phyloP scores from a whole-genome alignment of 2,113 vertebrate genomes.

The Phalacrocorax aristotelis region DNA sequence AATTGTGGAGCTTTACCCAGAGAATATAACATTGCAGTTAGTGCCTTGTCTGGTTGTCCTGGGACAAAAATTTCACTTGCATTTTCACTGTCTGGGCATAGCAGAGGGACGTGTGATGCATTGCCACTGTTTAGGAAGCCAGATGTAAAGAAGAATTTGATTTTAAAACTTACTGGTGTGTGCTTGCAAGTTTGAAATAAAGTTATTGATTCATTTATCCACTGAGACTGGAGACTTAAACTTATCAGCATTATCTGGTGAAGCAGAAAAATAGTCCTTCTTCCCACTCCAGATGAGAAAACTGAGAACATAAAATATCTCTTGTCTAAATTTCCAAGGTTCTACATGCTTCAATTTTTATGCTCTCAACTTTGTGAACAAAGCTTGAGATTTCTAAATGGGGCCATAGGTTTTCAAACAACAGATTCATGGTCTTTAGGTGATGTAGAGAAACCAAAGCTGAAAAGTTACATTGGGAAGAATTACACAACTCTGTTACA shows the following conservation, averaged over 20 bases:
- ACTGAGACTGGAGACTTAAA: background rate
- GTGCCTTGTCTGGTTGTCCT: background rate
- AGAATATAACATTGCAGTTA: background rate
- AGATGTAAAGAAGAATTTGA: background rate
- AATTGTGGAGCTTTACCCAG: fast-evolving
- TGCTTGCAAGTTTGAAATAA: background rate
- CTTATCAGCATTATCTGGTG: background rate
- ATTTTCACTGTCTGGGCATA: background rate
- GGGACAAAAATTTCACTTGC: background rate
- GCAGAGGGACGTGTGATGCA: background rate
- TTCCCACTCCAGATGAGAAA: background rate
- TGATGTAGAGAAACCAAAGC: background rate
- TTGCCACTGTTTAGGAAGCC: background rate
- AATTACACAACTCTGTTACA: background rate
- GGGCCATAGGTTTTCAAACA: background rate
- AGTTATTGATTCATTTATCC: background rate
- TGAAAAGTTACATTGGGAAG: background rate
- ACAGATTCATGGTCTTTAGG: background rate
- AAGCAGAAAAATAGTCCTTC: background rate
- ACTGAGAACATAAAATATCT: background rate
- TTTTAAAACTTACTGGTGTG: background rate
- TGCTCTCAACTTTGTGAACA: background rate
- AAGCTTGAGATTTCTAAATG: background rate
- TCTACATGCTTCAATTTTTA: fast-evolving
- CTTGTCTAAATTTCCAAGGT: background rate